Base-by-base conservation (phyloP, 2,888 invertebrate species). In the Anodontia alba region DNA sequence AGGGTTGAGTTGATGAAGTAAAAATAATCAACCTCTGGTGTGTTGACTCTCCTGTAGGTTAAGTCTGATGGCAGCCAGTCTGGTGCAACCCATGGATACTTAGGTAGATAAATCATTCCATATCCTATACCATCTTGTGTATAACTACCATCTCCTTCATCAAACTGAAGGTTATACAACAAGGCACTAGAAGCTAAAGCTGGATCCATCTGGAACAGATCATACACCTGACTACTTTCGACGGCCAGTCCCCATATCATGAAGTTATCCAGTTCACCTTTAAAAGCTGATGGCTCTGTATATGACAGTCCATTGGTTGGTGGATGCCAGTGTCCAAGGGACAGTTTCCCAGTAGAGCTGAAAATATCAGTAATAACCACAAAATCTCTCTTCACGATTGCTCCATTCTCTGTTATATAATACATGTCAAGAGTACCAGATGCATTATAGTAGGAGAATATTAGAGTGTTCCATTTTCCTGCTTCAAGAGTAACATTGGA, bases 301-400 rank as follows among this genome's bases (percentile, higher is more conserved):
- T 88, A 83, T 26, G 73, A 66, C 17, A 51, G 69, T 0, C 87
- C 84, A 76, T 88, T 83, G 0, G 78, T 78, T 29, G 89, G 88
- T 23, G 87, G 86, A 57, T 88, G 83, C 90, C 90, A 90, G 33
- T 89, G 89, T 5, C 91, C 91, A 38, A 91, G 67, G 2, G 91
- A 86, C 29, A 91, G 69, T 1, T 76, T 76, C 62, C 88, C 87
- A 12, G 79, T 69, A 20, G 72, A 46, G 49, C 68, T 81, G 49
- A 91, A 90, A 20, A 90, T 31, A 29, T 66, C 71, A 10, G 78
- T 29, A 23, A 74, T 70, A 26, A 90, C 26, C 20, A 36, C 29
- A 38, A 62, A 71, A 1, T 80, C 77, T 29, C 46, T 73, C 0
- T 75, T 67, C 12, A 81, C 79, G 0, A 89, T 36, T 54, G 78